Evolutionary conservation across 2,888 invertebrate genomes (phyloP), one percentile per base, ranked within the genome.

Genomic region (Rhagophthalmus giganteus): DNA sequence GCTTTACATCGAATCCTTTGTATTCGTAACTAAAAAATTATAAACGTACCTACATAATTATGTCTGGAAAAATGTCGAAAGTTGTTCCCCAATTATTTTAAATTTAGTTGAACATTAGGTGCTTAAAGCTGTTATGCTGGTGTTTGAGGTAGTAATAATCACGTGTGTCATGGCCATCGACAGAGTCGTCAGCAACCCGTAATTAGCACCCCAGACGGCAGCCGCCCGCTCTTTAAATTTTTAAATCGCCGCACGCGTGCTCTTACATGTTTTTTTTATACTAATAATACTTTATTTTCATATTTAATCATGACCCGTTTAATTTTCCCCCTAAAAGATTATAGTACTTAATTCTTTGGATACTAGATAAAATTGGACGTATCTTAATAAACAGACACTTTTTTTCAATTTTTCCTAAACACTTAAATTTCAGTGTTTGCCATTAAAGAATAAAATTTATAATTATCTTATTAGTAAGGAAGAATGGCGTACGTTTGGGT

Each of bases 171-270:
- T 64, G 66, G 64, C 62, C 65, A 63, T 63, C 66, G 66, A 64
- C 63, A 63, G 65, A 63, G 58, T 55, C 59, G 60, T 56, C 50
- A 60, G 60, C 59, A 59, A 63, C 59, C 59, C 57, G 63, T 68
- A 70, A 72, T 72, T 69, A 68, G 65, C 70, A 68, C 67, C 67
- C 65, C 59, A 61, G 58, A 67, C 65, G 64, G 61, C 63, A 61
- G 37, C 45, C 60, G 65, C 61, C 59, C 63, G 61, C 58, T 63
- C 63, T 63, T 67, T 65, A 65, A 55, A 64, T 59, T 65, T 67
- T 65, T 66, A 64, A 65, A 65, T 63, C 59, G 59, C 60, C 64
- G 54, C 59, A 57, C 55, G 58, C 54, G 62, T 59, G 58, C 24
- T 30, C 41, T 12, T 39, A 14, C 30, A 24, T 37, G n/a, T 14